Percentiles rank a stretch among this genome's conserved stretches.
Evolutionary conservation across 1,140 invertebrate species (phyloP).

Genomic region (Kradibia gibbosae): DNA sequence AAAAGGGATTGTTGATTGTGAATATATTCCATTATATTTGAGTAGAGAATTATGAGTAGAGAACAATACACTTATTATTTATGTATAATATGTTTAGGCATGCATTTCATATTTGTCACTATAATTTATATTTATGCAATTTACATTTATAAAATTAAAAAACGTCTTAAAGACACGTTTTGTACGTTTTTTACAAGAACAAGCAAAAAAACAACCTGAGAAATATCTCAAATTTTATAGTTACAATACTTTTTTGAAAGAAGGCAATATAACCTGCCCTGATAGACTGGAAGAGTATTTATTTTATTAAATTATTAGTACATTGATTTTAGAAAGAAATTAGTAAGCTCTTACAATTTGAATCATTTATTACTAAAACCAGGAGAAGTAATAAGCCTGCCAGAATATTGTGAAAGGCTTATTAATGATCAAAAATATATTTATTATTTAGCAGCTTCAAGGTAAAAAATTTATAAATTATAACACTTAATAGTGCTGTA

Average conservation of each 20-base stretch:
- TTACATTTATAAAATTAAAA: constrained; percentile 82
- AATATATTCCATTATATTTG: constrained; percentile 98
- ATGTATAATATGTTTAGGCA: constrained; percentile 56
- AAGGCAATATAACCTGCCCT: constrained; percentile 90
- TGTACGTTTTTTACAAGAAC: constrained; percentile 89
- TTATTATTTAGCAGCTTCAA: constrained; percentile 95
- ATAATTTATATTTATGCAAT: constrained; percentile 44
- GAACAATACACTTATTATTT: constrained; percentile 92
- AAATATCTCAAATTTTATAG: constrained; percentile 91
- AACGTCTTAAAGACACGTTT: constrained; percentile 89
- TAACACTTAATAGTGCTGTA: neutral
- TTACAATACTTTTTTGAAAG: constrained; percentile 94
- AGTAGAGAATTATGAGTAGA: constrained; percentile 96
- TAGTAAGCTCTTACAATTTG: constrained; percentile 91
- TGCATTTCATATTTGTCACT: neutral
- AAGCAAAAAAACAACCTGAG: constrained; percentile 86
- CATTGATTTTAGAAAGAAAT: constrained; percentile 85
- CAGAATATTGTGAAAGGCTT: constrained; percentile 86
- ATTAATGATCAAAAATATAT: constrained; percentile 87
- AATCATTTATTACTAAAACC: constrained; percentile 86
- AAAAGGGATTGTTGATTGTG: constrained; percentile 97
- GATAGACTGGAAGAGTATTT: constrained; percentile 86
- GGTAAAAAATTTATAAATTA: constrained; percentile 71
- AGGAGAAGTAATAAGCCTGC: constrained; percentile 85
- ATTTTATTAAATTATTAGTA: neutral